phyloP scores from a whole-genome alignment of 2,888 invertebrate genomes.

The Orthosia gothica region DNA sequence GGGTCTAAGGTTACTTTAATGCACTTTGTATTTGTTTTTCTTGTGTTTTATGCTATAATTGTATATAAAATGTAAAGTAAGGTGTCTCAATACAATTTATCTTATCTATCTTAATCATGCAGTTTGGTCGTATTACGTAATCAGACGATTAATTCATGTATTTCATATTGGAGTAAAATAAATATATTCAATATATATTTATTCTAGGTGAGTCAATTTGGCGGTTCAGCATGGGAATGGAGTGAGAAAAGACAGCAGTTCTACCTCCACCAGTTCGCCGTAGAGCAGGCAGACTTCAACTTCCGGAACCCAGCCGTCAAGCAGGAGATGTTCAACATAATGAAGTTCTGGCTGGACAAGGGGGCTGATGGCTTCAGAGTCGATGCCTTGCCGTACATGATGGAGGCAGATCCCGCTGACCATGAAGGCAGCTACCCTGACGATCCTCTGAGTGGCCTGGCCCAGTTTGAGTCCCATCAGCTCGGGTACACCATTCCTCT shows the following conservation, averaged over 20 bases:
- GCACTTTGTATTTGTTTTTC: no score
- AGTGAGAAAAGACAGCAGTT: conserved; percentile 92
- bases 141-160: no score
- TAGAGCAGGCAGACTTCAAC: conserved; percentile 93
- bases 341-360: conserved; percentile 94
- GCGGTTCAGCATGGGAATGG: conserved; percentile 94
- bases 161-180: no score
- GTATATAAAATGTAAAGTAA: no score
- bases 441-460: conserved; percentile 88
- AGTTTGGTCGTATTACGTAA: no score
- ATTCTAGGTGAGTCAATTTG: conserved; percentile 90
- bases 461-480: conserved; percentile 87
- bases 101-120: no score
- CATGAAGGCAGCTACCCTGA: conserved; percentile 85
- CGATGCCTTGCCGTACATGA: conserved; percentile 92
- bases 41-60: no score
- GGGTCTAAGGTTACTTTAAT: no score
- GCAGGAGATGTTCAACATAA: conserved; percentile 91
- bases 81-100: no score
- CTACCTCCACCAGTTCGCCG: conserved; percentile 93
- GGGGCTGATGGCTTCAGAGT: conserved; percentile 95
- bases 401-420: conserved; percentile 88
- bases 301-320: conserved; percentile 92
- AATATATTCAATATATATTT: neutral
- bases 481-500: conserved; percentile 92